Evolutionary conservation across 2,888 invertebrate genomes (phyloP), one percentile per base, ranked within the genome.

Genomic region (Agonum fuliginosum): DNA sequence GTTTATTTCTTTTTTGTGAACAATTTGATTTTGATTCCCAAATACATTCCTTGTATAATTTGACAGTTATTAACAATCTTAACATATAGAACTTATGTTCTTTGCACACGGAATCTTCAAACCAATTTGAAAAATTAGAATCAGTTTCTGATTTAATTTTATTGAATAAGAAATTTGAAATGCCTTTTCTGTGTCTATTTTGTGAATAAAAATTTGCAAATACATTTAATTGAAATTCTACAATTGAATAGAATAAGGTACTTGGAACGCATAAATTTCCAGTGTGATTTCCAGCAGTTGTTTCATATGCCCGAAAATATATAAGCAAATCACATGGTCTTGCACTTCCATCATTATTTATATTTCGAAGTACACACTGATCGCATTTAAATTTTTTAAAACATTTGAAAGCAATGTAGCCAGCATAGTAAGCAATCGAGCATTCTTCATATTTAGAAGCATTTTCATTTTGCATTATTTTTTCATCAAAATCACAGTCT

Each of bases 231-330:
- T n/a, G n/a, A n/a, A n/a, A n/a, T n/a, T n/a, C n/a, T n/a, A n/a
- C n/a, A n/a, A n/a, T n/a, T n/a, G n/a, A n/a, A n/a, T n/a, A n/a
- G n/a, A n/a, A n/a, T n/a, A n/a, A n/a, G n/a, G n/a, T n/a, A n/a
- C n/a, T 41, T 41, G 51, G 58, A 58, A 27, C 24, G 12, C 58
- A 58, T 27, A 58, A 58, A 27, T 58, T 58, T 8, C 58, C 58
- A 12, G 8, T 8, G 1, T 27, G 8, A 58, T 58, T 58, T n/a
- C 27, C 58, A 12, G 8, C 58, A 12, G 14, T 58, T 27, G 58
- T 58, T 1, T 58, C 58, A 27, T 58, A 58, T 10, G 58, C 58
- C 27, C 27, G 3, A 24, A 27, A 58, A 58, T 24, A 14, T 27
- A 58, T 58, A 12, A 58, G 12, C n/a, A 58, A 6, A 27, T 58